Evolutionary conservation across 2,888 invertebrate genomes (phyloP).

Genomic region (Perizoma flavofasciatum): DNA sequence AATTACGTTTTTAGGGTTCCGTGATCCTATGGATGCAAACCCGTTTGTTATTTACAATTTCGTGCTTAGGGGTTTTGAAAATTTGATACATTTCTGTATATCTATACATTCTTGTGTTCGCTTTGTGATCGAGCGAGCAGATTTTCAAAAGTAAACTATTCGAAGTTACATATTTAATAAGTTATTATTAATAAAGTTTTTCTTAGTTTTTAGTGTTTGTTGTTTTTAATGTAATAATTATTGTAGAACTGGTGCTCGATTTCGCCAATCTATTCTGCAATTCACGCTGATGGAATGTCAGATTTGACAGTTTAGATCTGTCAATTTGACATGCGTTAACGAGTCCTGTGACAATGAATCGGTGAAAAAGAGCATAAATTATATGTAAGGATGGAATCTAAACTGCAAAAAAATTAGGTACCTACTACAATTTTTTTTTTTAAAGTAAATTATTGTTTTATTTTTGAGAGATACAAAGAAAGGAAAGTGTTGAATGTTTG

Average conservation of each 20-base stretch:
- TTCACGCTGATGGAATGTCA: no score
- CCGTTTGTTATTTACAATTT: slow-evolving; percentile 1
- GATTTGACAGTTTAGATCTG: no score
- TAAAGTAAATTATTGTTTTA: neutral
- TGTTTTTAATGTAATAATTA: slow-evolving; percentile 26
- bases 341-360: neutral
- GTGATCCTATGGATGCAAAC: neutral
- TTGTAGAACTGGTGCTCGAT: neutral
- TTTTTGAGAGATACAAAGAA: neutral
- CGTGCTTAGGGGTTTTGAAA: slow-evolving; percentile 8
- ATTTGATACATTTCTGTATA: slow-evolving; percentile 1
- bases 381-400: slow-evolving; percentile 15
- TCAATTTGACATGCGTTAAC: neutral
- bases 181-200: slow-evolving; percentile 30
- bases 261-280: neutral
- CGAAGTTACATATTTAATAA: slow-evolving; percentile 29
- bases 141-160: slow-evolving; percentile 12
- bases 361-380: slow-evolving; percentile 1
- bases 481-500: slow-evolving; percentile 1
- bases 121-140: neutral
- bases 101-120: no score
- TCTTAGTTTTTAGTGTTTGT: slow-evolving; percentile 29
- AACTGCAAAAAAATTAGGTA: no score
- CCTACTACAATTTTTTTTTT: no score
- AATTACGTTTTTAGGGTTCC: neutral